phyloP scores from a whole-genome alignment of 2,113 vertebrate species.

The Oryzias javanicus region DNA sequence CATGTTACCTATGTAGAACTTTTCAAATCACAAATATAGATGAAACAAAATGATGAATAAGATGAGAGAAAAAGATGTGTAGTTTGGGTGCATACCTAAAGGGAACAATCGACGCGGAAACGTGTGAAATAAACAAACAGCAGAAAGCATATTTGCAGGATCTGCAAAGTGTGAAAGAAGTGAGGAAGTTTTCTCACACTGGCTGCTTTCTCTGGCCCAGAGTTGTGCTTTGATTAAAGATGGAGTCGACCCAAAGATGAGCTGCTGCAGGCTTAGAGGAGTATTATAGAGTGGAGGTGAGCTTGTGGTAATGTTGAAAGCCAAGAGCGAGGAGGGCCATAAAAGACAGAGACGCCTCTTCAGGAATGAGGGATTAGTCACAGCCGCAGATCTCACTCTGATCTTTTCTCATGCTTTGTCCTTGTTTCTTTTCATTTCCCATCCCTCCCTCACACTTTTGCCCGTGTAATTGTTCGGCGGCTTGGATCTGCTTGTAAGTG shows the following conservation, averaged over 20 bases:
- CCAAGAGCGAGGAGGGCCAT: conserved; percentile 37
- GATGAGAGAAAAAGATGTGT: neutral
- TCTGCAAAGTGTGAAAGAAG: neutral
- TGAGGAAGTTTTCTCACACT: neutral
- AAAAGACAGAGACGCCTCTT: conserved; percentile 49
- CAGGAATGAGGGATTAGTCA: conserved; percentile 69
- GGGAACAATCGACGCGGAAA: neutral
- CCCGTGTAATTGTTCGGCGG: conserved; percentile 64
- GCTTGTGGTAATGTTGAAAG: conserved; percentile 33
- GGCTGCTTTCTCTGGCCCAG: conserved; percentile 18
- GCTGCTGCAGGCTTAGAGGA: conserved; percentile 33
- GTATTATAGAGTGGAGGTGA: conserved; percentile 33
- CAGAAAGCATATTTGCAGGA: neutral
- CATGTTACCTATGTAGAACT: no score
- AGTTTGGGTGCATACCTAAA: neutral
- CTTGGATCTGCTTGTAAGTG: conserved; percentile 57
- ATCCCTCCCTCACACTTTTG: conserved; percentile 40
- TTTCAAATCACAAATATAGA: no score
- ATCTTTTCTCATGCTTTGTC: conserved; percentile 67
- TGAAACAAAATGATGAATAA: no score
- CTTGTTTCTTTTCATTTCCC: conserved; percentile 48
- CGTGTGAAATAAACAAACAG: conserved; percentile 1
- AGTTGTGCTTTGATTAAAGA: conserved; percentile 37
- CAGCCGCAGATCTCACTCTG: conserved; percentile 66
- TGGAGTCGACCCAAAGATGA: conserved; percentile 32